Percentiles rank a stretch among this genome's conserved stretches.
Conservation (phyloP, 2,888 invertebrate species). For the Hyalella azteca region DNA sequence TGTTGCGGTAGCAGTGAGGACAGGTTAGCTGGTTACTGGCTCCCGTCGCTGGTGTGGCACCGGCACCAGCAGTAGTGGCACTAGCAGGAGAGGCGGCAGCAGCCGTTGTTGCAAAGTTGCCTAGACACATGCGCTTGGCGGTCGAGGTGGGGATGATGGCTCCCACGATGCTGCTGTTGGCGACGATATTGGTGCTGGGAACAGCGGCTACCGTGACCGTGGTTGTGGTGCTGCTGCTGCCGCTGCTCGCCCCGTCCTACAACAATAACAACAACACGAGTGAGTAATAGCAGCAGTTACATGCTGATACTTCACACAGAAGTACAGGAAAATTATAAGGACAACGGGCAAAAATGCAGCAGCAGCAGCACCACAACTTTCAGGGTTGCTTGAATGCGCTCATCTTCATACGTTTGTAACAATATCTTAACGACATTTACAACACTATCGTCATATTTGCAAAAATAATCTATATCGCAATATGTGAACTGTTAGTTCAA, state of each 20-base stretch:
- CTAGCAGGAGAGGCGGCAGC: neutral
- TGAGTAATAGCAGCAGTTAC: conserved; percentile 8
- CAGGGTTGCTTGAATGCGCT: too few species aligned
- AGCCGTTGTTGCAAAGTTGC: neutral
- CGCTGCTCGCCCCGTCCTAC: conserved; percentile 23
- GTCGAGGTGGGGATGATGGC: conserved; percentile 24
- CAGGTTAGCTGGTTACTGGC: conserved; percentile 43
- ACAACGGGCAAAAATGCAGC: neutral
- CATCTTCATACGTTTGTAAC: too few species aligned
- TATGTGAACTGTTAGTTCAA: too few species aligned
- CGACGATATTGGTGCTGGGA: neutral
- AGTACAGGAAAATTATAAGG: neutral
- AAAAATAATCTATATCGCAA: too few species aligned
- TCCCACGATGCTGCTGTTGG: neutral
- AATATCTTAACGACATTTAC: too few species aligned
- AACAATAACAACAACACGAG: conserved; percentile 6
- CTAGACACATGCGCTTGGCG: conserved; percentile 1
- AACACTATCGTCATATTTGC: too few species aligned
- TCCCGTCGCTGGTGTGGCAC: neutral
- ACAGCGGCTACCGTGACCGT: conserved; percentile 13
- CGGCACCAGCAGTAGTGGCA: neutral
- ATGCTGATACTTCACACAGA: neutral
- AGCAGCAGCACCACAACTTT: neutral
- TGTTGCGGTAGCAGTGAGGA: conserved; percentile 52
- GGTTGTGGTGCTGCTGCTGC: neutral